These are phyloP conservation scores for Cyphomyrus discorhynchus DNA, from an alignment of 2,113 vertebrate genomes.

Conservation along the genomic window DNA sequence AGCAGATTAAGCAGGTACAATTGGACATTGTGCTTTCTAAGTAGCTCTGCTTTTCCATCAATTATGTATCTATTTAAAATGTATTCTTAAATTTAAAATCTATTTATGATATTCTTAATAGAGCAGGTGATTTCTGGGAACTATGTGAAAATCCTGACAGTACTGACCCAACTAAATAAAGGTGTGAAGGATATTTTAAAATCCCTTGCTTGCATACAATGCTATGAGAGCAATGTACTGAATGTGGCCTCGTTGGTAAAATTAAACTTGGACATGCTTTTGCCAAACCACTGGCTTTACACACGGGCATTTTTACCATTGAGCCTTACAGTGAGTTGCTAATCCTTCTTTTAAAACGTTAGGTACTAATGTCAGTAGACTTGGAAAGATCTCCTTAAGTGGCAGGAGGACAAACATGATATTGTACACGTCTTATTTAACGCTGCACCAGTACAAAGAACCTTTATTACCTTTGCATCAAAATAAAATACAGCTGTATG, in stretches of 20 bases:
- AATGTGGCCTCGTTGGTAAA: slow-evolving; percentile 14
- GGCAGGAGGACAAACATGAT: background rate
- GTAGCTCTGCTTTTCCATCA: background rate
- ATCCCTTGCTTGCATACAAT: background rate
- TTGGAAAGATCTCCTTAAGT: background rate
- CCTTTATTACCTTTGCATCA: background rate
- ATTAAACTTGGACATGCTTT: slow-evolving; percentile 5
- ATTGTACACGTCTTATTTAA: background rate
- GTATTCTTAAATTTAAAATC: background rate
- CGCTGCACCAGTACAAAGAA: background rate
- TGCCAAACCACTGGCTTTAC: background rate
- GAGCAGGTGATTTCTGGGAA: background rate
- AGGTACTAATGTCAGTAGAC: background rate
- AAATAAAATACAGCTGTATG: background rate
- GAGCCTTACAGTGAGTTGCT: background rate
- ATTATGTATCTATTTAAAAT: background rate
- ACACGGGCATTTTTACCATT: background rate
- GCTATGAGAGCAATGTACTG: slow-evolving; percentile 20
- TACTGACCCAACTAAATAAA: slow-evolving; percentile 12
- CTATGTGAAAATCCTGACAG: background rate
- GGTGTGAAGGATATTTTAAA: slow-evolving; percentile 9
- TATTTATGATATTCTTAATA: background rate
- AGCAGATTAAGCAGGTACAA: background rate
- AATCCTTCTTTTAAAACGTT: background rate
- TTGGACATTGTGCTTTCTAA: background rate